Percentiles rank a stretch among this genome's conserved stretches.
These are phyloP conservation scores for Siderastrea siderea DNA, from an alignment of 92 coral and sea anemone genomes.

Conservation along the genomic window DNA sequence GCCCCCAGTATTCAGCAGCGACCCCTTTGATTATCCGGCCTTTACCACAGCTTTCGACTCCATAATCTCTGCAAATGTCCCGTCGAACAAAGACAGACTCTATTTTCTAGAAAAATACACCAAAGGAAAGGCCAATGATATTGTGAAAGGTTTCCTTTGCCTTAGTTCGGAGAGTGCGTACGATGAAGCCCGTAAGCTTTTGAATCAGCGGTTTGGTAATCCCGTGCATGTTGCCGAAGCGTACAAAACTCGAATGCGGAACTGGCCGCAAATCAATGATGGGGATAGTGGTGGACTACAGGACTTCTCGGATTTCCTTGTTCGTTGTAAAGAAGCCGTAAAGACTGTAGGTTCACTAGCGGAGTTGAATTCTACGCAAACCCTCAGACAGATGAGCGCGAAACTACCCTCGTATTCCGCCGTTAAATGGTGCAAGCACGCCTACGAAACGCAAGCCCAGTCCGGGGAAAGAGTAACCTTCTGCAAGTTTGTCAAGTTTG, in stretches of 20 bases:
- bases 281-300: slow-evolving; percentile 64
- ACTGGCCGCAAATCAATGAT: slow-evolving; percentile 69
- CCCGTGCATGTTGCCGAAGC: slow-evolving; percentile 74
- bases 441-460: slow-evolving; percentile 42
- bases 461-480: slow-evolving; percentile 11
- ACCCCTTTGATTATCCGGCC: no score
- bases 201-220: slow-evolving; percentile 52
- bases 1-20: not conserved
- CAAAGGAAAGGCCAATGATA: no score
- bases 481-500: slow-evolving; percentile 56
- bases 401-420: not conserved
- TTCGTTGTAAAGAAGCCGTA: slow-evolving; percentile 58
- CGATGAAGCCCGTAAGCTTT: no score
- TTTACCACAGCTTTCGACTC: not conserved
- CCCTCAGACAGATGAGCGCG: slow-evolving; percentile 35
- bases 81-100: not conserved
- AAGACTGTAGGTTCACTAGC: slow-evolving; percentile 45
- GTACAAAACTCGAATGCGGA: slow-evolving; percentile 60
- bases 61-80: not conserved
- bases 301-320: slow-evolving; percentile 65
- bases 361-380: slow-evolving; percentile 63
- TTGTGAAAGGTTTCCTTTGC: no score
- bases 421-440: not conserved
- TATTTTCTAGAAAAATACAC: not conserved
- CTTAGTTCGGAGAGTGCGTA: no score